These are phyloP conservation scores for Patella depressa DNA, from an alignment of 2,888 invertebrate species.

Conservation along the genomic window DNA sequence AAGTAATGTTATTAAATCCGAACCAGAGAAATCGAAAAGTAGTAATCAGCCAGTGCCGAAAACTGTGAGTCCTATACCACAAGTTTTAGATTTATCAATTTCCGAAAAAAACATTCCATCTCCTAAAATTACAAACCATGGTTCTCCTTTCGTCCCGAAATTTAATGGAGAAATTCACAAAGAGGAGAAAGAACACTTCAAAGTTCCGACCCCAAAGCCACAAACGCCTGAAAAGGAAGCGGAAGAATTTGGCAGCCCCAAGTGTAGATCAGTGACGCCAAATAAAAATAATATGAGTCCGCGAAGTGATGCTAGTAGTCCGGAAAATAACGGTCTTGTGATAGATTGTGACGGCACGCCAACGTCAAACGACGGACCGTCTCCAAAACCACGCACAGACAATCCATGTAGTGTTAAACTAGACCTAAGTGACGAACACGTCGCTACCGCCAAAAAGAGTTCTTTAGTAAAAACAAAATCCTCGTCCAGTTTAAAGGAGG, in stretches of 20 bases:
- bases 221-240: slow-evolving; percentile 12
- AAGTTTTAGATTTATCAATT: background rate
- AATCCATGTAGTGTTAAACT: slow-evolving; percentile 14
- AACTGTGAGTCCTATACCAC: background rate
- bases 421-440: background rate
- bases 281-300: slow-evolving; percentile 48
- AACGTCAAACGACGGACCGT: background rate
- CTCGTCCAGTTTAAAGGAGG: slow-evolving; percentile 37
- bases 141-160: slow-evolving; percentile 6
- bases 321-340: slow-evolving; percentile 67
- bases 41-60: background rate
- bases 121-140: background rate
- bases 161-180: slow-evolving; percentile 31
- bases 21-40: background rate
- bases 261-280: slow-evolving; percentile 30
- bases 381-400: slow-evolving; percentile 15
- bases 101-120: slow-evolving; percentile 1
- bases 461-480: background rate
- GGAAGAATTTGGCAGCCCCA: slow-evolving; percentile 15
- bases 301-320: slow-evolving; percentile 66
- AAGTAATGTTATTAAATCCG: background rate
- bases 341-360: slow-evolving; percentile 66
- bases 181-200: slow-evolving; percentile 13
- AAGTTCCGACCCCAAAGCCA: slow-evolving; percentile 16
- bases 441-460: background rate